These are phyloP conservation scores for Telmatherina bonti DNA, from an alignment of 2,797 vertebrate species.

Conservation along the genomic window DNA sequence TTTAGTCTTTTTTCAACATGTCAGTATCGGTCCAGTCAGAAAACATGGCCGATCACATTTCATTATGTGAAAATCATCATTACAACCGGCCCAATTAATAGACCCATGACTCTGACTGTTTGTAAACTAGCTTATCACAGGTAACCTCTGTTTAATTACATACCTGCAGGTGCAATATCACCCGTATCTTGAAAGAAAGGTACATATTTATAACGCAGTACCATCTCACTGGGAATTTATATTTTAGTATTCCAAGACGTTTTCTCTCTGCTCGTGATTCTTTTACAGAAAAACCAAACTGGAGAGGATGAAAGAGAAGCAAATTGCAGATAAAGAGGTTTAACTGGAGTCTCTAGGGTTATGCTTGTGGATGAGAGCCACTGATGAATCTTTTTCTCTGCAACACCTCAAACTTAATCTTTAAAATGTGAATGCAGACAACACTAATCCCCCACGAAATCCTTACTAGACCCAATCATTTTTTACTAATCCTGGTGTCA, in stretches of 20 bases:
- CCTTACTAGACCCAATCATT: conserved; percentile 16
- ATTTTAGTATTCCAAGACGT: neutral
- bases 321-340: conserved; percentile 35
- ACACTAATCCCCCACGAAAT: conserved; percentile 17
- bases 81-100: neutral
- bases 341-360: conserved; percentile 32
- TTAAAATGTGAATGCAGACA: neutral
- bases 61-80: neutral
- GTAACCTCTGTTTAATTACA: neutral
- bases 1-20: too few species aligned
- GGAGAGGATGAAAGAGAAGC: conserved; percentile 23
- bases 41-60: too few species aligned
- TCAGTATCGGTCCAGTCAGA: too few species aligned
- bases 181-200: too few species aligned
- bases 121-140: neutral
- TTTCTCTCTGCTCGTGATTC: conserved; percentile 4
- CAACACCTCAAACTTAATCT: conserved; percentile 14
- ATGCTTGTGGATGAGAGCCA: conserved; percentile 3
- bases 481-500: conserved; percentile 35
- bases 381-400: conserved; percentile 28
- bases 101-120: neutral
- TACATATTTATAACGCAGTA: too few species aligned
- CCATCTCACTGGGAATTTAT: neutral
- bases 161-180: neutral
- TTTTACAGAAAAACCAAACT: neutral